phyloP scores from a whole-genome alignment of 2,888 invertebrate genomes.

The Halocaridina rubra region DNA sequence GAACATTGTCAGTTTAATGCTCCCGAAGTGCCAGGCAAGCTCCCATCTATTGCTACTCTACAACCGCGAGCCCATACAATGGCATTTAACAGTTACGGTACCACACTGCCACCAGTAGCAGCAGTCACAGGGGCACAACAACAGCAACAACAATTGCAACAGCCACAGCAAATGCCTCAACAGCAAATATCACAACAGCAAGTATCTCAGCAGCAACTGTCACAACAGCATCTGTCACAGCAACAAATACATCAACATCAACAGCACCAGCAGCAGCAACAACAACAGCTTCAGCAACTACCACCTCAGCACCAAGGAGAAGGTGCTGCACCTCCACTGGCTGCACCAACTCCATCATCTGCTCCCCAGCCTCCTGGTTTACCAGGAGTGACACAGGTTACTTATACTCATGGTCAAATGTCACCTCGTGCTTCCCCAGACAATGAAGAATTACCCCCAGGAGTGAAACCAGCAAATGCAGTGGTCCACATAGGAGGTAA shows the following conservation, averaged over 20 bases:
- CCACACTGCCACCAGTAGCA: conserved; percentile 37
- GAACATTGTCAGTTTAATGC: conserved; percentile 29
- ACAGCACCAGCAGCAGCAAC: too few species aligned
- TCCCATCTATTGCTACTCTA: conserved; percentile 41
- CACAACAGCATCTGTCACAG: too few species aligned
- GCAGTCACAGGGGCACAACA: conserved; percentile 36
- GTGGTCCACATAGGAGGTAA: conserved; percentile 28
- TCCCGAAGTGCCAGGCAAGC: conserved; percentile 15
- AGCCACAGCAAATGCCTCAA: not conserved
- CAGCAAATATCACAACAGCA: not conserved
- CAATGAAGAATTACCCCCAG: conserved; percentile 57
- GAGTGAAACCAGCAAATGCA: conserved; percentile 16
- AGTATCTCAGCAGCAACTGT: not conserved
- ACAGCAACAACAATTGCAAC: conserved; percentile 14
- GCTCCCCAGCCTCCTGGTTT: conserved; percentile 19
- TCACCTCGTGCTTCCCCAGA: conserved; percentile 63
- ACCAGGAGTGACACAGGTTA: conserved; percentile 55
- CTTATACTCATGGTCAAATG: conserved; percentile 64
- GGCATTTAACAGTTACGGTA: conserved; percentile 27
- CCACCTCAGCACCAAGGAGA: conserved; percentile 9
- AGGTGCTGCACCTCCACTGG: not conserved
- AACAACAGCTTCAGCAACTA: too few species aligned
- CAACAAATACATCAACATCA: too few species aligned
- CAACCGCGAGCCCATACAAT: conserved; percentile 26
- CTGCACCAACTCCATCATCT: not conserved